Base-by-base conservation (phyloP, 2,888 invertebrate genomes). In the Acheta domesticus region DNA sequence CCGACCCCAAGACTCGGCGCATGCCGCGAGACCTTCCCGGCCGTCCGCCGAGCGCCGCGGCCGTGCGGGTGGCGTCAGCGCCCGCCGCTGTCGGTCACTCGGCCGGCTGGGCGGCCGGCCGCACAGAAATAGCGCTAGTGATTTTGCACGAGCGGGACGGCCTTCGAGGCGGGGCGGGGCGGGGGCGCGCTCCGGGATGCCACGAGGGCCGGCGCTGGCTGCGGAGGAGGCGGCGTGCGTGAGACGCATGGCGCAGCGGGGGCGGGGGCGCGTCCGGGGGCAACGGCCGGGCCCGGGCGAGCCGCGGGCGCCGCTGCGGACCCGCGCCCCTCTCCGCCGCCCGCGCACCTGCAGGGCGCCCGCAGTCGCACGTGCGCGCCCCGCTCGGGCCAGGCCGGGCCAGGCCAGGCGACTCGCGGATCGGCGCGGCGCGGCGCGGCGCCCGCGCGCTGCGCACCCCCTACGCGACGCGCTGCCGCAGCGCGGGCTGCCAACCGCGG, bases 361-460 rank as follows among this genome's bases (percentile, higher is more conserved):
- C 20, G 49, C 77, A 50, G 49, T 21, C 48, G 76, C 48, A 21
- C 76, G 23, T 49, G 49, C 76, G 76, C 48, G 36, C n/a, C 76
- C 48, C n/a, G 20, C 49, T 76, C n/a, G 21, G 36, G 76, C 23
- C 23, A 3, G 23, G 49, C 23, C 23, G 23, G 23, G 49, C 76
- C 48, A 11, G 20, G n/a, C 36, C n/a, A 20, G 36, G 76, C 76
- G 20, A 36, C 11, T 14, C 21, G 49, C n/a, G 11, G 23, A 77
- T 36, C 49, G 75, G 48, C 48, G 77, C 48, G 12, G 36, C 49
- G 48, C 12, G 49, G 20, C 49, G 76, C n/a, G 21, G 49, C 23
- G 48, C 49, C 23, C 11, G 12, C 21, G 76, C 48, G 84, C 84
- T 84, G 83, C 83, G 82, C 83, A 84, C 84, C 84, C 83, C 85